These are phyloP conservation scores for Xanthia icteritia DNA, from an alignment of 2,888 invertebrate species.

Conservation along the genomic window DNA sequence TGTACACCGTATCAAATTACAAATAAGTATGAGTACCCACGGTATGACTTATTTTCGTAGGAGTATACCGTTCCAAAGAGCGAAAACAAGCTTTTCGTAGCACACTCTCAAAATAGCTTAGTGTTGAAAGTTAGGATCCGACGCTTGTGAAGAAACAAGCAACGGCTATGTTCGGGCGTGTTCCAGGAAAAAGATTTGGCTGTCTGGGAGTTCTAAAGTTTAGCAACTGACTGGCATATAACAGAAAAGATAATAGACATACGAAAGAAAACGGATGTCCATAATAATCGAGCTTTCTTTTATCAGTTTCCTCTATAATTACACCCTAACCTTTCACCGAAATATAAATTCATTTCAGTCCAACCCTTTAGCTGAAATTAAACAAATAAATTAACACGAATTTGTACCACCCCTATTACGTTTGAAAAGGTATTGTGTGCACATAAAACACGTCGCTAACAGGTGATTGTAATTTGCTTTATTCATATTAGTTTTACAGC, in stretches of 20 bases:
- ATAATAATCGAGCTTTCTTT: constrained; percentile 20
- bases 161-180: not conserved
- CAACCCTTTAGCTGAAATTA: constrained; percentile 46
- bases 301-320: constrained; percentile 33
- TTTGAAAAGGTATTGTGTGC: constrained; percentile 47
- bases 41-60: not conserved
- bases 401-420: constrained; percentile 42
- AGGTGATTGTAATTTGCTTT: constrained; percentile 49
- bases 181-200: not conserved
- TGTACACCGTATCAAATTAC: too few species aligned
- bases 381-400: constrained; percentile 56
- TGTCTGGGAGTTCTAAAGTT: not conserved
- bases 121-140: not conserved
- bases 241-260: not conserved
- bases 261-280: not conserved
- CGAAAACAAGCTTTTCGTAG: not conserved
- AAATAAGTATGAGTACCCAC: too few species aligned
- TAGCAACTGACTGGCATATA: not conserved
- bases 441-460: constrained; percentile 25
- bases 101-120: not conserved
- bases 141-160: not conserved
- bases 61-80: not conserved
- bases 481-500: constrained; percentile 46
- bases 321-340: constrained; percentile 18
- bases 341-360: constrained; percentile 39